Evolutionary conservation across 1,140 invertebrate species (phyloP).

Genomic region (Drosophila oshimai): DNA sequence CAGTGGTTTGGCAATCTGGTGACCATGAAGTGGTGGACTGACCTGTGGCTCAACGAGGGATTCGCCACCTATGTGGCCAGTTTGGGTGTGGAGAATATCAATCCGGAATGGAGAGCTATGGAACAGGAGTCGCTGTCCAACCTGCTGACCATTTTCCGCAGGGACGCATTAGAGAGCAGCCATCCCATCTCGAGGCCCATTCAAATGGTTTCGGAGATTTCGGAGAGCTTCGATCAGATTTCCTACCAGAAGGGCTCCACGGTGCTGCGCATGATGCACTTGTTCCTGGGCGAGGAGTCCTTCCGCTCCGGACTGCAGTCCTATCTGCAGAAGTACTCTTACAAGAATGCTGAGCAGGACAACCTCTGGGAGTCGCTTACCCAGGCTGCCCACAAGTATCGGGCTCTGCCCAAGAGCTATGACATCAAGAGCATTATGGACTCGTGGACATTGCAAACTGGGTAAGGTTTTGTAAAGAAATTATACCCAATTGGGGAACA

Average conservation of each 20-base stretch:
- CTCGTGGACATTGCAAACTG: constrained; percentile 92
- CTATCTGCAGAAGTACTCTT: constrained; percentile 87
- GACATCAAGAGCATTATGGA: constrained; percentile 89
- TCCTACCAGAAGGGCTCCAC: constrained; percentile 93
- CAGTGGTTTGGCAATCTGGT: constrained; percentile 91
- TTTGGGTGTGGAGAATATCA: constrained; percentile 85
- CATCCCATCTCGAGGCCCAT: constrained; percentile 87
- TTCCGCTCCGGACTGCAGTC: constrained; percentile 87
- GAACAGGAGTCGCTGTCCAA: constrained; percentile 86
- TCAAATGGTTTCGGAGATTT: constrained; percentile 90
- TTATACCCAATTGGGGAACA: too few relatives aligned
- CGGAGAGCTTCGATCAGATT: constrained; percentile 94
- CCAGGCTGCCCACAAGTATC: constrained; percentile 83
- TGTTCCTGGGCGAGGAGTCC: constrained; percentile 90
- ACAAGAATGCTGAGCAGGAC: constrained; percentile 90
- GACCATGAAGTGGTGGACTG: constrained; percentile 92
- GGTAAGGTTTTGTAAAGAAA: constrained; percentile 8
- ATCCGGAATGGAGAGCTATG: constrained; percentile 87
- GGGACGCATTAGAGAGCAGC: constrained; percentile 85
- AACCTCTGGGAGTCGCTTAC: constrained; percentile 92
- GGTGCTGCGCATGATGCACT: constrained; percentile 94
- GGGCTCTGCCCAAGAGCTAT: constrained; percentile 84
- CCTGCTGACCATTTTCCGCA: constrained; percentile 84
- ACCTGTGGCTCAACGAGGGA: constrained; percentile 94
- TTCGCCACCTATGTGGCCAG: constrained; percentile 90